Evolutionary conservation across 2,888 invertebrate genomes (phyloP).

Genomic region (Tetranychus truncatus): DNA sequence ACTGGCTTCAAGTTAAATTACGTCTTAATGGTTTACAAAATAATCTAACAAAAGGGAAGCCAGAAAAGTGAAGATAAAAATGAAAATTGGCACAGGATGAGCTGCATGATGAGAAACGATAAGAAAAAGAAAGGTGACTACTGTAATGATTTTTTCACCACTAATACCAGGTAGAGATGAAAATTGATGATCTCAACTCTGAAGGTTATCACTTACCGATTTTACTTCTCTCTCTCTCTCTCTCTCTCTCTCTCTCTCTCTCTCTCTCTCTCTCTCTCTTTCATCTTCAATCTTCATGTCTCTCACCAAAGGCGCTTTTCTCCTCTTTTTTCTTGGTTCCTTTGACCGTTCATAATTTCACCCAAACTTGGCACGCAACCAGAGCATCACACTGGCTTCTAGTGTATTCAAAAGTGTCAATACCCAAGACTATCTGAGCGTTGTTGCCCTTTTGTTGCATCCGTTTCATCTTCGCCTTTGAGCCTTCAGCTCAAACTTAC

Average conservation of each 20-base stretch:
- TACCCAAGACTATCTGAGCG: neutral
- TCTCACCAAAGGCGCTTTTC: neutral
- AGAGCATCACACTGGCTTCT: neutral
- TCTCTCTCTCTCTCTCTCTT: conserved; percentile 6
- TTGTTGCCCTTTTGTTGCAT: neutral
- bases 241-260: conserved; percentile 1
- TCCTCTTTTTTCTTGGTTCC: neutral
- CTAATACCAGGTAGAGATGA: neutral
- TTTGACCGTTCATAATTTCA: neutral
- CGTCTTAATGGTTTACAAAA: no score
- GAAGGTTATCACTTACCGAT: neutral
- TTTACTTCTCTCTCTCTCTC: conserved; percentile 7
- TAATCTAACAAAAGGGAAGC: neutral
- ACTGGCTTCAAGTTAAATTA: no score
- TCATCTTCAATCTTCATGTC: neutral
- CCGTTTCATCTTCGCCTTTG: neutral
- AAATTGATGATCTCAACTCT: neutral
- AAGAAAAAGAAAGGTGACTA: neutral
- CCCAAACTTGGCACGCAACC: neutral
- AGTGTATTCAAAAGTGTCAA: neutral
- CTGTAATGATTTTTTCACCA: neutral
- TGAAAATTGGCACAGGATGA: neutral
- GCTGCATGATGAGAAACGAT: neutral
- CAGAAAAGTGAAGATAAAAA: neutral
- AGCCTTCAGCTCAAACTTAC: neutral